These are phyloP conservation scores for Amphipyra berbera DNA, from an alignment of 2,888 invertebrate genomes.

Conservation along the genomic window DNA sequence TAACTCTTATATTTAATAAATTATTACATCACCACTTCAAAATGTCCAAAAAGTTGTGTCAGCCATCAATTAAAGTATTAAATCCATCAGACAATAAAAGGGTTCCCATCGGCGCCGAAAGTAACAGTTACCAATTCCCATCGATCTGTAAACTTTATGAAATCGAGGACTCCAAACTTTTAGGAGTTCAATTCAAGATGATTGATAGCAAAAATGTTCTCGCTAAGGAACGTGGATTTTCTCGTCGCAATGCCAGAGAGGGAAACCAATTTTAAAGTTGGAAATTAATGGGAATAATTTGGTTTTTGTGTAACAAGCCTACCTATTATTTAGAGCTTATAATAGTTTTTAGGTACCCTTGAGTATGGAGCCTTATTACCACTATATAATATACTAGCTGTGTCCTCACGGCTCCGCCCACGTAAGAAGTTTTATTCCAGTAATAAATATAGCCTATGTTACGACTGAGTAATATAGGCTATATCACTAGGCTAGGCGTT, in stretches of 20 bases:
- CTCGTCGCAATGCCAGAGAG: conserved; percentile 16
- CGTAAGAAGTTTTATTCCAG: no score
- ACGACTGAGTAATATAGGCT: no score
- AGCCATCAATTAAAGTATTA: conserved; percentile 56
- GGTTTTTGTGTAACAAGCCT: conserved; percentile 2
- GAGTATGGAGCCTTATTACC: no score
- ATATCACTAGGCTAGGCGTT: no score
- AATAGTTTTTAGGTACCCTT: no score
- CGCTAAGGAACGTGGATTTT: conserved; percentile 32
- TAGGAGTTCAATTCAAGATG: conserved; percentile 48
- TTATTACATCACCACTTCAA: conserved; percentile 5
- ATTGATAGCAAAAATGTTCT: conserved; percentile 57
- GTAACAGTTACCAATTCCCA: conserved; percentile 52
- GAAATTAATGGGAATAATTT: conserved; percentile 48
- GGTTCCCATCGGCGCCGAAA: conserved; percentile 29
- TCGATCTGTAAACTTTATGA: conserved; percentile 42
- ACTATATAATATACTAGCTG: no score
- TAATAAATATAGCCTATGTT: no score
- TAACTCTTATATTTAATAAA: no score
- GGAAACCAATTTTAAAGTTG: conserved; percentile 51
- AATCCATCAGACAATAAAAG: conserved; percentile 54
- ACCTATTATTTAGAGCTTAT: no score
- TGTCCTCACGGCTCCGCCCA: no score
- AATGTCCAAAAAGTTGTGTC: conserved; percentile 37
- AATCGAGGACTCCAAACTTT: conserved; percentile 48